phyloP scores from a whole-genome alignment of 2,797 vertebrate genomes.

The Betta splendens region DNA sequence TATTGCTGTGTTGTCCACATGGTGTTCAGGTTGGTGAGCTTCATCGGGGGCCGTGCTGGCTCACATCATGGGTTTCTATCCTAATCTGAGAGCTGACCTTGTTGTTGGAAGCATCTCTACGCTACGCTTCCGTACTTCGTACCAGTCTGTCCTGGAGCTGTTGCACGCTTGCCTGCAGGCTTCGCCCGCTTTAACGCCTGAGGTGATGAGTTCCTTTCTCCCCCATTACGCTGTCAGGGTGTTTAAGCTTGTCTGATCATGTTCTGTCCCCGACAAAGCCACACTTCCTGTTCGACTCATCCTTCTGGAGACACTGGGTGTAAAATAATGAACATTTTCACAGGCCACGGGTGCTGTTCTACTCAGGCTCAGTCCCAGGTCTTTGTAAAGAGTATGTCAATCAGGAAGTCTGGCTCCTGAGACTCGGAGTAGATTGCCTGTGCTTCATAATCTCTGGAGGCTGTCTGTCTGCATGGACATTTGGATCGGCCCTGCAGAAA shows the following conservation, averaged over 20 bases:
- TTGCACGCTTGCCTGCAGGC: neutral
- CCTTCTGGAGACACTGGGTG: too few relatives aligned
- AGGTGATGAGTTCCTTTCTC: constrained; percentile 12
- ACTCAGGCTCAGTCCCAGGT: neutral
- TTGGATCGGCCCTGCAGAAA: constrained; percentile 2
- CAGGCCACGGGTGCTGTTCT: constrained; percentile 9
- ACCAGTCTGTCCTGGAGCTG: constrained; percentile 3
- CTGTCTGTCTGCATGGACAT: constrained; percentile 18
- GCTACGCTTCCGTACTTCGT: neutral
- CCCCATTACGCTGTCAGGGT: neutral
- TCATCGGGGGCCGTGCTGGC: neutral
- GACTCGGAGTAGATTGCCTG: constrained; percentile 26
- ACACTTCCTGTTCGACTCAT: constrained; percentile 18
- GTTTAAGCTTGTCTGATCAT: constrained; percentile 8
- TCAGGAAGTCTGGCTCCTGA: constrained; percentile 35
- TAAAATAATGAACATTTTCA: constrained; percentile 10
- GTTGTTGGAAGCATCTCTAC: constrained; percentile 4
- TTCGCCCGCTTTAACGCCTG: neutral
- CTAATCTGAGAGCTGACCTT: neutral
- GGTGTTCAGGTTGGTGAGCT: neutral
- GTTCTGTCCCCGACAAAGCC: neutral
- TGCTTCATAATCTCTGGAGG: constrained; percentile 15
- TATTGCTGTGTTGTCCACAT: constrained; percentile 7
- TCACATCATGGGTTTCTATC: neutral
- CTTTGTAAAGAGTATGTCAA: constrained; percentile 24